These are phyloP conservation scores for Trinorchestia longiramus DNA, from an alignment of 1,140 invertebrate genomes.

Conservation along the genomic window DNA sequence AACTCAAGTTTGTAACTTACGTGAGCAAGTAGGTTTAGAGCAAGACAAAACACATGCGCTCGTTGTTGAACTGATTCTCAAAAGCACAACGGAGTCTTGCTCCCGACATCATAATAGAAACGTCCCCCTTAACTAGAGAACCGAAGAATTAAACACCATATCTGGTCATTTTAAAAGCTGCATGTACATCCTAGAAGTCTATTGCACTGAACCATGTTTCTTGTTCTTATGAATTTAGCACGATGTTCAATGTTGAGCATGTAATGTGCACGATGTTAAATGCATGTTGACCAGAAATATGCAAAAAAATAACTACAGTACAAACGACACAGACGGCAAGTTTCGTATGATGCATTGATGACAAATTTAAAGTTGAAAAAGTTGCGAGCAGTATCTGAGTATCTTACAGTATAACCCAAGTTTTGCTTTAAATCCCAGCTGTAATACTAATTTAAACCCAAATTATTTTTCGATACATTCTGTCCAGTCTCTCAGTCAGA, in stretches of 20 bases:
- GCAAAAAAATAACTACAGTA: not conserved
- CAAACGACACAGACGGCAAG: not conserved
- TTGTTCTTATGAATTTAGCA: not conserved
- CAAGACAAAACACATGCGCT: not conserved
- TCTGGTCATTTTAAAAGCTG: not conserved
- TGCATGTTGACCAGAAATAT: not conserved
- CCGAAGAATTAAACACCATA: not conserved
- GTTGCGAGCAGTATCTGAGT: too few relatives aligned
- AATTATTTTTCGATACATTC: not conserved
- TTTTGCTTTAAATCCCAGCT: not conserved
- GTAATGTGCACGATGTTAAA: not conserved
- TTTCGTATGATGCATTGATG: not conserved
- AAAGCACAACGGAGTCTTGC: not conserved
- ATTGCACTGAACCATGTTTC: not conserved
- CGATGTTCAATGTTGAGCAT: not conserved
- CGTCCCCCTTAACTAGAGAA: not conserved
- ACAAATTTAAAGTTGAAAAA: not conserved
- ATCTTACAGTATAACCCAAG: not conserved
- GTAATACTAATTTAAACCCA: not conserved
- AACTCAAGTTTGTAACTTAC: not conserved
- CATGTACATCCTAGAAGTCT: not conserved
- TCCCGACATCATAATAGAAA: not conserved
- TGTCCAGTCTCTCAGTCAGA: not conserved
- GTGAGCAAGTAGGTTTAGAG: not conserved
- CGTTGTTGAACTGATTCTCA: not conserved